These are phyloP conservation scores for Platichthys stellatus DNA, from an alignment of 2,113 vertebrate species.

Conservation along the genomic window DNA sequence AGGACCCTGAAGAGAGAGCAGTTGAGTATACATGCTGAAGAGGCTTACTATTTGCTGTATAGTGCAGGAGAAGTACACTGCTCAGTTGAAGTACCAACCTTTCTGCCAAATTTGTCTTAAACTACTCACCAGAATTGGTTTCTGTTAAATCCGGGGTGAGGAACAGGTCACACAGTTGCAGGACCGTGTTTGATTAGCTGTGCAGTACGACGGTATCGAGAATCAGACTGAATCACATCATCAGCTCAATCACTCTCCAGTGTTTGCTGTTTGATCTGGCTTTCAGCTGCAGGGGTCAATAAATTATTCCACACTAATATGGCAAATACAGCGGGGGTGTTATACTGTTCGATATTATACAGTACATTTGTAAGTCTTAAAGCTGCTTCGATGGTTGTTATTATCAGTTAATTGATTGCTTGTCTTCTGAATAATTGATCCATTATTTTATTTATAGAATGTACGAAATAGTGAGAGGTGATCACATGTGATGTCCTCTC, in stretches of 20 bases:
- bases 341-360: neutral
- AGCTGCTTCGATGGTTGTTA: neutral
- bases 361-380: neutral
- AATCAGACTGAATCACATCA: neutral
- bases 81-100: conserved; percentile 13
- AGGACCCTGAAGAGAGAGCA: neutral
- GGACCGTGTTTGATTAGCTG: conserved; percentile 23
- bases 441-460: neutral
- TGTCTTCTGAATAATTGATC: neutral
- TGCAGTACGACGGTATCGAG: conserved; percentile 14
- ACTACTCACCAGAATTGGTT: conserved; percentile 21
- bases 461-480: neutral
- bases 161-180: conserved; percentile 3
- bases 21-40: conserved; percentile 5
- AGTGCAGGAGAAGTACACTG: conserved; percentile 11
- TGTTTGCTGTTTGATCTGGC: conserved; percentile 7
- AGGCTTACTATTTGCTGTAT: conserved; percentile 15
- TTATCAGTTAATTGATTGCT: neutral
- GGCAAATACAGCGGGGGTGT: neutral
- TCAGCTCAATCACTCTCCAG: conserved; percentile 8
- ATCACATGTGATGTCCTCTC: neutral
- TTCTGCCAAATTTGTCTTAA: conserved; percentile 7
- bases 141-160: conserved; percentile 16
- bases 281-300: conserved; percentile 3
- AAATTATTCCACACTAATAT: neutral